A percentile compares a stretch with the other conserved stretches of the same genome.
phyloP scores from a whole-genome alignment of 2,888 invertebrate species.

The Oxyteleia sp. region DNA sequence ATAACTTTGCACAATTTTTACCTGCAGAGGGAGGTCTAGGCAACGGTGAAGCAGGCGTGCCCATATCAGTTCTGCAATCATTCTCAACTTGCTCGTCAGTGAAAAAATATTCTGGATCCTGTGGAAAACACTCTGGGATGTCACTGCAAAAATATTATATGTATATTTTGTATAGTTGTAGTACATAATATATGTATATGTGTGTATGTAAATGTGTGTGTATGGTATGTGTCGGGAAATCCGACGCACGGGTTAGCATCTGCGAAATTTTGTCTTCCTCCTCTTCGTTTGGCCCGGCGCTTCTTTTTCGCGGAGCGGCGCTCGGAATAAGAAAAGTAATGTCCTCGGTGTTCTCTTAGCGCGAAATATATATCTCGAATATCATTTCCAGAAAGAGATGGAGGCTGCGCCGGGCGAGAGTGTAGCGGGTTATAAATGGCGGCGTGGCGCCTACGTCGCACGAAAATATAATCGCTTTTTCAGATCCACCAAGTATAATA shows the following conservation, averaged over 20 bases:
- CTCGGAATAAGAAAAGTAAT: slow-evolving; percentile 64
- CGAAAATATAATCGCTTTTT: no score
- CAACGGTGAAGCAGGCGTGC: slow-evolving; percentile 90
- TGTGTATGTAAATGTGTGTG: not conserved
- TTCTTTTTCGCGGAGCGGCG: slow-evolving; percentile 42
- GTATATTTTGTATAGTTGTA: no score
- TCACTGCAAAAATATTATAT: no score
- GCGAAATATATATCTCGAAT: slow-evolving; percentile 76
- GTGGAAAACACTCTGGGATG: slow-evolving; percentile 82
- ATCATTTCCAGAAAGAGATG: no score
- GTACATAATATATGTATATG: no score
- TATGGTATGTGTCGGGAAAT: slow-evolving; percentile 42
- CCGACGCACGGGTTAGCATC: slow-evolving; percentile 70
- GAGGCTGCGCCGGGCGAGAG: no score
- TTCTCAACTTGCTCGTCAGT: slow-evolving; percentile 82
- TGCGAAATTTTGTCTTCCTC: slow-evolving; percentile 65
- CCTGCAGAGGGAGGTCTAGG: slow-evolving; percentile 93
- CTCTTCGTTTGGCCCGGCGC: slow-evolving; percentile 39
- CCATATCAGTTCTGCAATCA: slow-evolving; percentile 80
- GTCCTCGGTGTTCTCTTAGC: slow-evolving; percentile 65
- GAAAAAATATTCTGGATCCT: slow-evolving; percentile 81
- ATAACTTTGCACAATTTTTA: slow-evolving; percentile 80
- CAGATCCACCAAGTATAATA: no score
- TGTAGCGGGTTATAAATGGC: no score
- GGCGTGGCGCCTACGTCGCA: no score